Evolutionary conservation across 2,113 vertebrate species (phyloP).

Genomic region (Neotragus moschatus): DNA sequence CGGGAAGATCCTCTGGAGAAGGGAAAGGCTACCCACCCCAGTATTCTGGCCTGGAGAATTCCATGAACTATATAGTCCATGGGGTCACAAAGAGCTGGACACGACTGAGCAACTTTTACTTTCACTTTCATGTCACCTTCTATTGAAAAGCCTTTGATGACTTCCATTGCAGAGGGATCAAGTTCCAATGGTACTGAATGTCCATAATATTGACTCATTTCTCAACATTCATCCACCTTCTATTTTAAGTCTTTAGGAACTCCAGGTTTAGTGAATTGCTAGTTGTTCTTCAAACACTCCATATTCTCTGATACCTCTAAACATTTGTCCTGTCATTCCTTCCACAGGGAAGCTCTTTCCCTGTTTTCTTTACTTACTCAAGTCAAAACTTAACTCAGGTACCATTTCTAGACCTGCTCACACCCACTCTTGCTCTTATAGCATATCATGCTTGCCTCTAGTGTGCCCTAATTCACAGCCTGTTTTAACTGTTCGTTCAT

Average conservation of each 20-base stretch:
- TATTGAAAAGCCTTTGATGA: background rate
- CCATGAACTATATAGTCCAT: background rate
- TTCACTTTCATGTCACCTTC: background rate
- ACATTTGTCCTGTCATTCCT: background rate
- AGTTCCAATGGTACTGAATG: background rate
- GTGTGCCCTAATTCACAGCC: background rate
- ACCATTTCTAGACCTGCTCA: background rate
- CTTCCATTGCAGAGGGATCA: background rate
- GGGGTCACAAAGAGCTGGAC: background rate
- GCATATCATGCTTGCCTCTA: background rate
- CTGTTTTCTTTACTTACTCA: background rate
- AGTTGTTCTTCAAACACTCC: background rate
- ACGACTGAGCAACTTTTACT: background rate
- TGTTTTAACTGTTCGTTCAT: background rate
- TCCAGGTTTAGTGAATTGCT: background rate
- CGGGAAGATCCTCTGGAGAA: background rate
- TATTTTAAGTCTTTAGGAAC: background rate
- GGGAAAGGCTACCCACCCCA: background rate
- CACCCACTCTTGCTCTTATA: background rate
- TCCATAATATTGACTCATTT: background rate
- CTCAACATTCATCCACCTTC: background rate
- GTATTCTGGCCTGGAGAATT: background rate
- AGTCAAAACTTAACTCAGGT: background rate
- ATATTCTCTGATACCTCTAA: background rate
- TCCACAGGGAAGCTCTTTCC: background rate